A percentile compares a stretch with the other conserved stretches of the same genome.
These are phyloP conservation scores for Beroe ovata DNA, from an alignment of 37 sponge, comb jelly and placozoan genomes.

Conservation along the genomic window DNA sequence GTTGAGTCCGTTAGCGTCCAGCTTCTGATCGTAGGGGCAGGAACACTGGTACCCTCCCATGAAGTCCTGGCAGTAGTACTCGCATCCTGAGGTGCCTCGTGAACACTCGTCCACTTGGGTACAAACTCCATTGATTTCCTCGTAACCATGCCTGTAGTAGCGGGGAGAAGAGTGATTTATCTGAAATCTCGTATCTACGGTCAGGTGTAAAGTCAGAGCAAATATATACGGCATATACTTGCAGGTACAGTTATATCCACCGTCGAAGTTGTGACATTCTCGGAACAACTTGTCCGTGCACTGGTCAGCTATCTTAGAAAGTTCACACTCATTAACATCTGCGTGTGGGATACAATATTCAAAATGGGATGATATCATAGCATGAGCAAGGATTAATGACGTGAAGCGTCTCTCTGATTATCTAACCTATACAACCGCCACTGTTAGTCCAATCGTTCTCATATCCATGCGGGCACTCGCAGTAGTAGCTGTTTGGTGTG, in stretches of 20 bases:
- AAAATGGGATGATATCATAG: no score
- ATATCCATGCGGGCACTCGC: conserved; percentile 36
- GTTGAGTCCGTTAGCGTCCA: conserved; percentile 32
- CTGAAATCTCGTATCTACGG: not conserved
- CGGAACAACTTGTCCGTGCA: not conserved
- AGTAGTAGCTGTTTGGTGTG: not conserved
- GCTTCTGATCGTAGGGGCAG: conserved; percentile 40
- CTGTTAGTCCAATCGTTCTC: conserved; percentile 23
- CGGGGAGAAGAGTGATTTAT: not conserved
- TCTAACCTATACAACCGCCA: conserved; percentile 20
- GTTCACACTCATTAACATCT: conserved; percentile 51
- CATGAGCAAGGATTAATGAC: no score
- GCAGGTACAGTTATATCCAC: conserved; percentile 51
- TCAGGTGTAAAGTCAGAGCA: no score
- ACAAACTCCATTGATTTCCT: conserved; percentile 9
- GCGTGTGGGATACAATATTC: no score
- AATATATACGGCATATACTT: no score
- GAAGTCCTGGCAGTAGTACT: conserved; percentile 16
- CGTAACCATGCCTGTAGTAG: conserved; percentile 7
- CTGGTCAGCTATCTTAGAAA: not conserved
- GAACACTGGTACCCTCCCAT: not conserved
- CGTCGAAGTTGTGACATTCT: conserved; percentile 1
- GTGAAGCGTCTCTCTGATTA: not conserved
- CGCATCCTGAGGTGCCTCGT: not conserved
- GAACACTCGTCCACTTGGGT: conserved; percentile 46